Conservation (phyloP, 2,888 invertebrate species). For the Lepetodrilus schrolli region DNA sequence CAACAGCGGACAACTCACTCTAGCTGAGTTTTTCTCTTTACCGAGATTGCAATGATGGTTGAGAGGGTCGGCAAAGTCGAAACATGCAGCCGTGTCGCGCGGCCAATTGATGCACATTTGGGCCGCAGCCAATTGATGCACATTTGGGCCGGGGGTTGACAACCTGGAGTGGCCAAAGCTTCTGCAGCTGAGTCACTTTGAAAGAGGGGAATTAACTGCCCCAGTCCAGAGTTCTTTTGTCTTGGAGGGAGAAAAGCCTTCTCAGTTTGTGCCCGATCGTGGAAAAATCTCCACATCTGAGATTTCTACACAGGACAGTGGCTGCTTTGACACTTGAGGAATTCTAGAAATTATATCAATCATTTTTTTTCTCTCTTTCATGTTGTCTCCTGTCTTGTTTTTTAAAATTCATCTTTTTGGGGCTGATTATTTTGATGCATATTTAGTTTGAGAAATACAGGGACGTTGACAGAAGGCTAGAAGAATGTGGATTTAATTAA, state of each 20-base stretch:
- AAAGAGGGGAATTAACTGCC: conserved; percentile 20
- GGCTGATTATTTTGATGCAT: not conserved
- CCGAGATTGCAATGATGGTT: too few species aligned
- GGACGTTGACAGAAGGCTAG: too few species aligned
- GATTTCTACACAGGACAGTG: not conserved
- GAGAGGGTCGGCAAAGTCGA: too few species aligned
- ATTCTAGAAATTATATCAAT: not conserved
- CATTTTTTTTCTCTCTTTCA: not conserved
- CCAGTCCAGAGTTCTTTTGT: conserved; percentile 26
- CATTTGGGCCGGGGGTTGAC: not conserved
- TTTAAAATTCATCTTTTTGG: not conserved
- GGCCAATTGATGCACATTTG: conserved; percentile 19
- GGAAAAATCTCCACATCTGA: conserved; percentile 22
- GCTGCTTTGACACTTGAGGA: conserved; percentile 5
- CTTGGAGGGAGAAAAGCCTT: not conserved
- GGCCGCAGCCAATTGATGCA: not conserved
- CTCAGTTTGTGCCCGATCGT: conserved; percentile 6
- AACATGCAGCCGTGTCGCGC: too few species aligned
- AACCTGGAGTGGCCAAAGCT: not conserved
- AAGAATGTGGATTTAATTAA: too few species aligned
- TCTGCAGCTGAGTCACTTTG: conserved; percentile 21
- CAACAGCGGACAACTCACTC: too few species aligned
- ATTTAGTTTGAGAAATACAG: not conserved
- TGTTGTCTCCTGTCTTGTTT: not conserved
- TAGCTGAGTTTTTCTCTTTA: too few species aligned